Evolutionary conservation across 2,113 vertebrate genomes (phyloP).

Genomic region (Recurvirostra avosetta): DNA sequence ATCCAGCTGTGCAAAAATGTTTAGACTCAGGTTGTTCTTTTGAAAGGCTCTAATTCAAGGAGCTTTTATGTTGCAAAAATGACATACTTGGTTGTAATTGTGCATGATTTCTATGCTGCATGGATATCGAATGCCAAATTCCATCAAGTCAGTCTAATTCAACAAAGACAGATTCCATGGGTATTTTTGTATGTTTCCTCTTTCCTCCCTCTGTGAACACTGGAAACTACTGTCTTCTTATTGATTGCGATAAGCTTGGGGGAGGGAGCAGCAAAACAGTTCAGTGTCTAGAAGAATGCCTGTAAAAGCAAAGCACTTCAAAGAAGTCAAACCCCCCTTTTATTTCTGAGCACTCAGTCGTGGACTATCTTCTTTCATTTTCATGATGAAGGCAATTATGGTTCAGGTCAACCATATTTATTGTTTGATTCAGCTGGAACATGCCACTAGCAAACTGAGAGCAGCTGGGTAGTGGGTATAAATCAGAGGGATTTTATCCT

Average conservation of each 20-base stretch:
- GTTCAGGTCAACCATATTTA: neutral
- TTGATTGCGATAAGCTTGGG: neutral
- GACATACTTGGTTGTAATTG: neutral
- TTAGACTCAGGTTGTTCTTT: neutral
- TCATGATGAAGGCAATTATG: neutral
- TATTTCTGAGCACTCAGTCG: slow-evolving; percentile 28
- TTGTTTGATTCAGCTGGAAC: neutral
- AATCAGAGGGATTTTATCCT: neutral
- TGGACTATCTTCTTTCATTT: slow-evolving; percentile 14
- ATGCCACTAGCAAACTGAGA: neutral
- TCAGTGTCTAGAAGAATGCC: neutral
- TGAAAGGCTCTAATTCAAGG: neutral
- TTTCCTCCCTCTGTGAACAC: neutral
- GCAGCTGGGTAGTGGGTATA: neutral
- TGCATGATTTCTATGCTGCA: neutral
- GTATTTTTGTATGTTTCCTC: slow-evolving; percentile 49
- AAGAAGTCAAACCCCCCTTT: neutral
- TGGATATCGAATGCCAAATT: slow-evolving; percentile 45
- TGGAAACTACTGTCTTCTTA: neutral
- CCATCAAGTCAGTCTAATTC: slow-evolving; percentile 19
- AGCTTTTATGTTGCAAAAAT: slow-evolving; percentile 13
- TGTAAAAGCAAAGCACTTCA: slow-evolving; percentile 9
- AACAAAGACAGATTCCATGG: slow-evolving; percentile 47
- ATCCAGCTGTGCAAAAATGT: neutral
- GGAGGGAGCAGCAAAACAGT: slow-evolving; percentile 20